A percentile compares a stretch with the other conserved stretches of the same genome.
These are phyloP conservation scores for Pygocentrus nattereri DNA, from an alignment of 2,797 vertebrate genomes.

Conservation along the genomic window DNA sequence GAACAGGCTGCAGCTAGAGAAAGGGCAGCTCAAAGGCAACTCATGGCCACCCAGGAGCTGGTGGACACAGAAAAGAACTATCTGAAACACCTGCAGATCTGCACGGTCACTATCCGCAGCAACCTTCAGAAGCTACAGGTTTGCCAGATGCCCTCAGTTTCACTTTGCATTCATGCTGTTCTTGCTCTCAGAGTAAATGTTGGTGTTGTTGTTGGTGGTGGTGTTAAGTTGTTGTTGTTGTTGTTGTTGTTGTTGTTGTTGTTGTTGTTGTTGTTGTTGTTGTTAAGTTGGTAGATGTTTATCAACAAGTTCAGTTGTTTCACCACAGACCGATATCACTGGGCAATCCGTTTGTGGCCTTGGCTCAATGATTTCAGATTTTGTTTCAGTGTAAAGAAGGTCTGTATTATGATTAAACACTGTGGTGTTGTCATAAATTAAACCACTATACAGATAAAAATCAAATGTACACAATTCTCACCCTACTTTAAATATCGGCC, in stretches of 20 bases:
- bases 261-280: neutral
- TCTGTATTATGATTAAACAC: neutral
- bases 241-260: neutral
- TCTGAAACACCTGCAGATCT: conserved; percentile 82
- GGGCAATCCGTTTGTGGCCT: neutral
- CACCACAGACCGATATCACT: neutral
- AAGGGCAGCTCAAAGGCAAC: conserved; percentile 78
- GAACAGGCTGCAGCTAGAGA: conserved; percentile 68
- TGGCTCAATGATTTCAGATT: neutral
- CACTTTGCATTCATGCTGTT: neutral
- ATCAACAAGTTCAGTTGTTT: neutral
- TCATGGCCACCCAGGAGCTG: conserved; percentile 84
- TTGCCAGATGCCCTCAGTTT: neutral
- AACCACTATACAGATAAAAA: neutral
- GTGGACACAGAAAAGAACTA: conserved; percentile 89
- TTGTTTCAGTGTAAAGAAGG: neutral
- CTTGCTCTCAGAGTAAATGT: neutral
- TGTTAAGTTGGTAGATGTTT: neutral
- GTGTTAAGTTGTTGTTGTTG: neutral
- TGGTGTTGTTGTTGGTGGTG: neutral
- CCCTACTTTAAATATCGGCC: no score
- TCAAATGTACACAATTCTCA: neutral
- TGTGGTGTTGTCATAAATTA: neutral
- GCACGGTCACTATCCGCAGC: conserved; percentile 79
- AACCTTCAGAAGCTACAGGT: conserved; percentile 85